Evolutionary conservation across 2,888 invertebrate species (phyloP), one percentile per base, ranked within the genome.

Genomic region (Apamea crenata): DNA sequence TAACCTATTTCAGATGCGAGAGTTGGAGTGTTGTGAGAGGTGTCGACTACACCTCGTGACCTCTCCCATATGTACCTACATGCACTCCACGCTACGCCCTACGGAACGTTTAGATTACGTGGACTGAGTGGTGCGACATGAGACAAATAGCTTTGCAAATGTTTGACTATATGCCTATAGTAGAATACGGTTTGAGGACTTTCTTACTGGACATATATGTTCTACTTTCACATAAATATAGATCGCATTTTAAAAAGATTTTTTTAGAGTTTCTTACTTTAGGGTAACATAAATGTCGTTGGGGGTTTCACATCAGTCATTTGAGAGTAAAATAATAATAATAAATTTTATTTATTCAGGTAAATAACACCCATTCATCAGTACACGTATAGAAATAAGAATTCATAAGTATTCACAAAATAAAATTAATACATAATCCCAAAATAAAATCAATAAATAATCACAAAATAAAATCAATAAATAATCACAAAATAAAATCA

Each of bases 31-130:
- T 78, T 65, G 73, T 40, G 72, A 72, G 74, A 79, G 83, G 77
- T 86, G 83, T 80, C 72, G 50, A 61, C 73, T 76, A 66, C 76
- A 81, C 69, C 78, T 80, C 74, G 84, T 86, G 87, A 88, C 87
- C 86, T 80, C 73, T 75, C n/a, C 7, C 67, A 25, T 40, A 25
- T 67, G 29, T 77, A 18, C 40, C 16, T 47, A 56, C 67, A 73
- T 76, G 63, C 71, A 59, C 81, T 74, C 32, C 63, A 71, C 47
- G n/a, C 36, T 80, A 63, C 63, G 25, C 61, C 40, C 50, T 25
- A 18, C 44, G 21, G 32, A 78, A 71, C 73, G 59, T 81, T 86
- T 71, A 78, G 78, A 63, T 75, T 63, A 71, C 66, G 47, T 77
- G 21, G 40, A 40, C 68, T 25, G 25, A 72, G 47, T 68, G 68